Evolutionary conservation across 2,113 vertebrate genomes (phyloP), one percentile per base, ranked within the genome.

Genomic region (Martes martes): DNA sequence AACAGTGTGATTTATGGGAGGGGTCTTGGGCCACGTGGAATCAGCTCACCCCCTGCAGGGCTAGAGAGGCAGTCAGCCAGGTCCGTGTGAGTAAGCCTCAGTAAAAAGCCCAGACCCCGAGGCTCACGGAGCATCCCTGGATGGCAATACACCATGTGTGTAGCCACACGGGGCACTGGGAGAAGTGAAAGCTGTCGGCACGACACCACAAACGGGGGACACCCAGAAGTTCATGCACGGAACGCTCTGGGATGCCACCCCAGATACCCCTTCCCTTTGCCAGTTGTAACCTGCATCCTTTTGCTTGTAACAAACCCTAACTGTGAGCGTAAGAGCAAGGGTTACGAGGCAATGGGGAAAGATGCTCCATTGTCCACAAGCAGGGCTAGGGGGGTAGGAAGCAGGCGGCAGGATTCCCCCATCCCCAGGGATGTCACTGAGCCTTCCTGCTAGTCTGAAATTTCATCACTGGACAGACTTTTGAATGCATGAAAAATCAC

Each of bases 121-220:
- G 79, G 47, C 39, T 10, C 0, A 10, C 31, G 61, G 36, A 6
- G 8, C 9, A 18, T 11, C 16, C 69, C 36, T 1, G 8, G 59
- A 24, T 18, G 23, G 45, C 45, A n/a, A 21, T 19, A 39, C 84
- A n/a, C 79, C 47, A 10, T 11, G 69, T 0, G 0, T 5, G 39
- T 3, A 15, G 50, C 21, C 36, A 4, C 0, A 67, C 36, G 0
- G 4, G 23, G 33, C 4, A 15, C 79, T 21, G 24, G 33, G 55
- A 55, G 28, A 67, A 21, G 11, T 13, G 52, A 4, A 47, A 2
- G 4, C 23, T 28, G 11, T 7, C 26, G 50, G 2, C 2, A 45
- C 0, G 3, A 61, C 28, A 24, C 71, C n/a, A 42, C 6, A 1
- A 36, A 31, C 16, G 31, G 21, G 1, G 6, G 57, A 26, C 21